Conservation (phyloP, 2,888 invertebrate genomes). For the Hypomecis atomaria region DNA sequence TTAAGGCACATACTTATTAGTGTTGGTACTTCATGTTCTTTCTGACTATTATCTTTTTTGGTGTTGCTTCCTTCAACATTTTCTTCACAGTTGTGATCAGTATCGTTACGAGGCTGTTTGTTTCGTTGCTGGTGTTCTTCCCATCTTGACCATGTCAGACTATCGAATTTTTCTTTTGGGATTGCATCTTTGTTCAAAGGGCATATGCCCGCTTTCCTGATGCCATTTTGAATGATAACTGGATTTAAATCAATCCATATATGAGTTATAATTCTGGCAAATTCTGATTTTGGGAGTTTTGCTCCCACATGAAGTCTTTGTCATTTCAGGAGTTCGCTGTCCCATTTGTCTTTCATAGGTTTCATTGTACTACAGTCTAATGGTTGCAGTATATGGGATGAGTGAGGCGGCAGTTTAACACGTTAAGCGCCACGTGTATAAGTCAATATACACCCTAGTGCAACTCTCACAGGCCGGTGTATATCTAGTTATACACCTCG, state of each 20-base stretch:
- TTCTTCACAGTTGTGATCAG: not conserved
- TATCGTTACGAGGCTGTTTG: constrained; percentile 4
- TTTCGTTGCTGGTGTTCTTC: constrained; percentile 13
- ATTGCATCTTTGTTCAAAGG: constrained; percentile 31
- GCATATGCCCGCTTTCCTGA: constrained; percentile 34
- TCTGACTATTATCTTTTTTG: constrained; percentile 7
- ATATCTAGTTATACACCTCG: no score
- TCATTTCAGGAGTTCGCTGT: constrained; percentile 41
- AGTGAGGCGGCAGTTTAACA: constrained; percentile 50
- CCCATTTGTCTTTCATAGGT: constrained; percentile 30
- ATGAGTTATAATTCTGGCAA: constrained; percentile 2
- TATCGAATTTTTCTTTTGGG: constrained; percentile 25
- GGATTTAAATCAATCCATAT: constrained; percentile 11
- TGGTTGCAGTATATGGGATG: constrained; percentile 47
- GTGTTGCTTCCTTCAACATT: not conserved
- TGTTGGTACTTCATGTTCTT: not conserved
- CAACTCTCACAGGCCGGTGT: no score
- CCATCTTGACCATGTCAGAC: constrained; percentile 25
- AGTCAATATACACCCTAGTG: no score
- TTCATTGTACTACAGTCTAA: constrained; percentile 42
- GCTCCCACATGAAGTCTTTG: constrained; percentile 41
- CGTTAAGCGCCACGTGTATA: no score
- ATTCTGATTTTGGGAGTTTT: constrained; percentile 28
- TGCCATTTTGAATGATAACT: constrained; percentile 8
- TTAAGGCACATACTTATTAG: constrained; percentile 10